Base-by-base conservation (phyloP, 2,888 invertebrate genomes). In the Agrochola macilenta region DNA sequence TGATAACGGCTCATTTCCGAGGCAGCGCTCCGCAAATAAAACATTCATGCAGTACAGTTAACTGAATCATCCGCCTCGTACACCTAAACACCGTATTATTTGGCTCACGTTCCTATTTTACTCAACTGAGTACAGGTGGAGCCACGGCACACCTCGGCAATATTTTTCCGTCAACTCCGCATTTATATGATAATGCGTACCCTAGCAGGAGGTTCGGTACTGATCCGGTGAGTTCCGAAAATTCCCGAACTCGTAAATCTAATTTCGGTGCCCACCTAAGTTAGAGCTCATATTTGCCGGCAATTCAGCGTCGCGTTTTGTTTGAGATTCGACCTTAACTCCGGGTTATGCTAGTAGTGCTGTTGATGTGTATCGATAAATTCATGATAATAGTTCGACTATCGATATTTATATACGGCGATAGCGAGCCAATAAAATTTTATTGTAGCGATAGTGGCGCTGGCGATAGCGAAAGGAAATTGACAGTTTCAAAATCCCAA, bases 241-340 rank as follows among this genome's bases (percentile, higher is more conserved):
- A 95, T 95, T 94, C 94, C 93, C 93, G 92, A 93, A 94, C 93
- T 95, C 95, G 94, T 95, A 96, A 96, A 96, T 96, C 95, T 95
- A 96, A 96, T 96, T 96, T 93, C 91, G 92, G 91, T 88, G 91
- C 93, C 92, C 92, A 93, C 92, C 92, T 91, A 90, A 87, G 82
- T 82, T 90, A 85, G 84, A 87, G 89, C 91, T 93, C 93, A 94
- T 94, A 93, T 93, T 94, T 93, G 94, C 93, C 89, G 90, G 90
- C 86, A 86, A 89, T 89, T 89, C 87, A 81, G 85, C 79, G 87
- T 83, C 87, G 83, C 90, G 89, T 89, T 91, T 89, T 91, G 90
- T 93, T 91, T 89, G 89, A 91, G 90, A 92, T 90, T 91, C 91
- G 89, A 88, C 90, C 91, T 90, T 91, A 91, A 89, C 84, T 84